phyloP scores from a whole-genome alignment of 2,797 vertebrate species.

The Pipistrellus pygmaeus region DNA sequence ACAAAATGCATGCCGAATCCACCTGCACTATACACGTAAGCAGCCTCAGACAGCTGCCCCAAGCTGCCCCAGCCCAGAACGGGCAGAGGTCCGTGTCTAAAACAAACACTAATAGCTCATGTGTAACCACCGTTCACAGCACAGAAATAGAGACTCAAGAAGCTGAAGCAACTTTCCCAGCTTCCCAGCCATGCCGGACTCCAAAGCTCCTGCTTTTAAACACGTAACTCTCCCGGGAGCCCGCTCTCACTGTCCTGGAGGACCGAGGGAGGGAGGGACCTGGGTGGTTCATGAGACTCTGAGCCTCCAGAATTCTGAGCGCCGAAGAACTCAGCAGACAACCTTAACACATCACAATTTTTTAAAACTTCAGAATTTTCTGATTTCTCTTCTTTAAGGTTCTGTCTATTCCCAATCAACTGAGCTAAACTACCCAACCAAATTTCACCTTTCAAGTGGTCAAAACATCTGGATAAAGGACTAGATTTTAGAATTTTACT shows the following conservation, averaged over 20 bases:
- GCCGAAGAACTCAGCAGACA: background rate
- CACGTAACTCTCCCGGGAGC: background rate
- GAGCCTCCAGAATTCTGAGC: background rate
- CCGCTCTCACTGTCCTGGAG: background rate
- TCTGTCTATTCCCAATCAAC: constrained; percentile 48
- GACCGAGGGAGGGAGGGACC: too few species aligned
- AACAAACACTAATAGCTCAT: background rate
- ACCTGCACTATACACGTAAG: background rate
- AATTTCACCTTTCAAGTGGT: constrained; percentile 16
- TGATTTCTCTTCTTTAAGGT: constrained; percentile 18
- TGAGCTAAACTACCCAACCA: constrained; percentile 37
- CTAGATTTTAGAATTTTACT: constrained; percentile 24
- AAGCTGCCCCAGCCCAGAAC: background rate
- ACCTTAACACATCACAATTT: background rate
- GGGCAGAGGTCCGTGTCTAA: background rate
- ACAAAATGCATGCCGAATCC: background rate
- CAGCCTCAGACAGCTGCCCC: background rate
- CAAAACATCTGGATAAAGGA: constrained; percentile 40
- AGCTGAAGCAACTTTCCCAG: background rate
- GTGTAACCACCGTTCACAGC: background rate
- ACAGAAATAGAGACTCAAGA: background rate
- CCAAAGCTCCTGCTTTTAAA: background rate
- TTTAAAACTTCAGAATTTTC: constrained; percentile 1
- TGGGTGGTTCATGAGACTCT: too few species aligned
- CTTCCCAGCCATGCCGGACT: background rate